Conservation (phyloP, 1,140 invertebrate genomes). For the Nautilus pompilius region DNA sequence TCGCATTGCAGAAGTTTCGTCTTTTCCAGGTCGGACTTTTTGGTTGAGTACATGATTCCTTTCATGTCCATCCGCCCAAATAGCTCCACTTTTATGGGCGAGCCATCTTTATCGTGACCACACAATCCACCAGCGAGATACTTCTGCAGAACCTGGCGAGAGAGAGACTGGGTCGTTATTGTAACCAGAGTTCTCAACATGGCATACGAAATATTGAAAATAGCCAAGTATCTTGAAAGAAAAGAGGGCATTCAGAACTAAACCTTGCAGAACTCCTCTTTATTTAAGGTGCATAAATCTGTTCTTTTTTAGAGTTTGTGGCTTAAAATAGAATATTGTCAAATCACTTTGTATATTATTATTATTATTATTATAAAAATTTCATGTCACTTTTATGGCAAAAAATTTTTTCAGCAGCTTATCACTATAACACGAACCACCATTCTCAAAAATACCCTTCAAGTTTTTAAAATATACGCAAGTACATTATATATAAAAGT, state of each 20-base stretch:
- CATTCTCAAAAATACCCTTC: too few relatives aligned
- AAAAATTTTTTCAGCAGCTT: too few relatives aligned
- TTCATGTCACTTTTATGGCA: too few relatives aligned
- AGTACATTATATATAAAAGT: too few relatives aligned
- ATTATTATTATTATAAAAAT: too few relatives aligned
- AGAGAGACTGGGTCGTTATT: neutral
- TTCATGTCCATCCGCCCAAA: conserved; percentile 55
- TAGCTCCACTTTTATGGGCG: conserved; percentile 61
- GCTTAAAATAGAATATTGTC: neutral
- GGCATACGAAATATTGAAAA: neutral
- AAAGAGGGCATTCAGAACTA: neutral
- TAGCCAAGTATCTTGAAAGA: neutral
- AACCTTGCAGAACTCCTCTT: neutral
- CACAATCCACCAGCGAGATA: conserved; percentile 74
- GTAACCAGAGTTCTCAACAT: neutral
- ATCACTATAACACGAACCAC: too few relatives aligned
- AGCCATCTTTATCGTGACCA: conserved; percentile 81
- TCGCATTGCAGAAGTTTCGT: conserved; percentile 45
- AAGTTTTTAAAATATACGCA: too few relatives aligned
- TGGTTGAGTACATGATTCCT: conserved; percentile 74
- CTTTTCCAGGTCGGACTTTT: conserved; percentile 63
- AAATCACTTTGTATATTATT: too few relatives aligned
- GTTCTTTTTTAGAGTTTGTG: neutral
- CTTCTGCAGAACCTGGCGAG: conserved; percentile 59
- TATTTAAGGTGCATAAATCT: neutral